Conservation (phyloP, 1,140 invertebrate species). For the Pantala flavescens region DNA sequence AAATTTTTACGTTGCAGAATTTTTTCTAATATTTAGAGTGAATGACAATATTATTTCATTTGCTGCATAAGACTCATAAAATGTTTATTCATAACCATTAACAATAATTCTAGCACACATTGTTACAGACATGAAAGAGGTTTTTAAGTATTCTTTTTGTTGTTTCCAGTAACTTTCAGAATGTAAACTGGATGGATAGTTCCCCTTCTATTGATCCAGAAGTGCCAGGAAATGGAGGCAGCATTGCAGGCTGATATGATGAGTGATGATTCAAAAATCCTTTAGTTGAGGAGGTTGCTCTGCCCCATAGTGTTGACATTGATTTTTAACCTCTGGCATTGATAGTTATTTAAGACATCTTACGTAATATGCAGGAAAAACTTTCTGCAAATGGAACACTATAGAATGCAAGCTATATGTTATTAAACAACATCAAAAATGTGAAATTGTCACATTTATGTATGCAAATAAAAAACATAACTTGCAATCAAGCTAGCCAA, state of each 20-base stretch:
- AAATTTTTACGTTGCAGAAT: too few relatives aligned
- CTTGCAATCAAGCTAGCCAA: background rate
- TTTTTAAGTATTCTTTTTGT: background rate
- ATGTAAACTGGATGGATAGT: background rate
- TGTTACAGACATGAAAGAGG: background rate
- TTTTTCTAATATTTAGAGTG: too few relatives aligned
- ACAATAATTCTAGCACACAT: background rate
- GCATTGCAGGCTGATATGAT: background rate
- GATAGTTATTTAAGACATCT: background rate
- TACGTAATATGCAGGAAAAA: background rate
- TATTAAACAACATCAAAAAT: background rate
- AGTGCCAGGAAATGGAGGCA: background rate
- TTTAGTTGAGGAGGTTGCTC: background rate
- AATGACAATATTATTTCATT: too few relatives aligned
- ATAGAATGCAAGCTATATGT: background rate
- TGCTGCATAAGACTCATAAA: too few relatives aligned
- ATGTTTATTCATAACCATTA: background rate
- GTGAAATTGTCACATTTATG: background rate
- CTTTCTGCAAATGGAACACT: background rate
- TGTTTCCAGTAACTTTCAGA: conserved; percentile 2
- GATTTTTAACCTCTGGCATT: background rate
- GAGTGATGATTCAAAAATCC: background rate
- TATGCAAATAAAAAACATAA: background rate
- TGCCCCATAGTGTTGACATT: background rate
- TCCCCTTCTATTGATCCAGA: background rate